Conservation (phyloP, 1,140 invertebrate species). For the Samia ricini region DNA sequence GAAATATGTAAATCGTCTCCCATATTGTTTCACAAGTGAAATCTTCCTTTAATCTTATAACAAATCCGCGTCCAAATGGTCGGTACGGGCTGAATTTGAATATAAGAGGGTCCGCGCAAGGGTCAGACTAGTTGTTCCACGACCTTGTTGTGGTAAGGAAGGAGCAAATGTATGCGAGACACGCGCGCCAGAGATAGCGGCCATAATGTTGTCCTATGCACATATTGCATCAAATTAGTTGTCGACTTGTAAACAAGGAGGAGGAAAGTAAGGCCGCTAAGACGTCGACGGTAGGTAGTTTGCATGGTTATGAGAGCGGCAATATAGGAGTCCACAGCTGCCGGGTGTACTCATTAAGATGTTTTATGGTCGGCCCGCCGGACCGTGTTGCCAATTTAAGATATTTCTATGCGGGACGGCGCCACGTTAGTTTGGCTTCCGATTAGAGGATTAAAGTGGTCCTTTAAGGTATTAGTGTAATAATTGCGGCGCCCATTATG, state of each 20-base stretch:
- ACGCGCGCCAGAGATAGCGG: constrained; percentile 69
- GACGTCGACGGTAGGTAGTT: constrained; percentile 69
- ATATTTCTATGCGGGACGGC: constrained; percentile 75
- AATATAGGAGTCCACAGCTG: constrained; percentile 71
- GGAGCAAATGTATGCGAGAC: constrained; percentile 72
- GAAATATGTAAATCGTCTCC: constrained; percentile 77
- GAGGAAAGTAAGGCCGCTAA: constrained; percentile 70
- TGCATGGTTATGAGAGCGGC: constrained; percentile 75
- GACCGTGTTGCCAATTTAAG: constrained; percentile 76
- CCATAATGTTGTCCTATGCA: constrained; percentile 75
- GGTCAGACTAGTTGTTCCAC: constrained; percentile 43
- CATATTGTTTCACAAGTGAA: constrained; percentile 78
- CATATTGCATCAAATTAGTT: constrained; percentile 79
- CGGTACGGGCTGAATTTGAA: constrained; percentile 72
- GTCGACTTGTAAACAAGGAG: constrained; percentile 74
- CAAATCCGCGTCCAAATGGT: constrained; percentile 78
- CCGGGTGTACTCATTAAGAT: constrained; percentile 74
- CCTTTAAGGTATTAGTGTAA: constrained; percentile 71
- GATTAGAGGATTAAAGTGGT: constrained; percentile 73
- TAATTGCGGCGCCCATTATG: constrained; percentile 67
- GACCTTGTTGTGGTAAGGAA: constrained; percentile 46
- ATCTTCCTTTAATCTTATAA: constrained; percentile 80
- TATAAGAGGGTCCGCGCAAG: constrained; percentile 71
- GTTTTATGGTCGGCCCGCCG: constrained; percentile 73
- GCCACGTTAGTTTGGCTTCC: constrained; percentile 73